Percentiles rank a stretch among this genome's conserved stretches.
phyloP scores from a whole-genome alignment of 1,140 invertebrate genomes.

The Ptiloglossa arizonensis region DNA sequence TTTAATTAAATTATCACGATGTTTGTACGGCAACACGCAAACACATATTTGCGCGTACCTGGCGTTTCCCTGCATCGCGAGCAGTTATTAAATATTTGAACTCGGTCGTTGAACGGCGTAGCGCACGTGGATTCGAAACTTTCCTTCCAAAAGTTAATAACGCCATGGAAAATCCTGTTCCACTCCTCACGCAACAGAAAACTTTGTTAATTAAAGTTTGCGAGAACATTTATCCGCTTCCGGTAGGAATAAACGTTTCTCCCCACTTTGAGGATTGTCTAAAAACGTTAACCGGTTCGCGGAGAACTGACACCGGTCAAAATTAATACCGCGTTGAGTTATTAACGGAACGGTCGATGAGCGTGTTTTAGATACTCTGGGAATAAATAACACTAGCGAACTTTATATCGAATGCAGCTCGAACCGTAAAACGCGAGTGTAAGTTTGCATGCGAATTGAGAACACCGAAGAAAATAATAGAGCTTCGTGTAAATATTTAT shows the following conservation, averaged over 20 bases:
- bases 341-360: not conserved
- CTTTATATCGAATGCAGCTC: too few species aligned
- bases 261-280: not conserved
- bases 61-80: not conserved
- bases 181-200: conserved; percentile 6
- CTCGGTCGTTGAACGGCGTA: not conserved
- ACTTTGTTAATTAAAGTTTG: conserved; percentile 47
- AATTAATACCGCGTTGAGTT: not conserved
- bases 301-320: not conserved
- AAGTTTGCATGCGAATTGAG: not conserved
- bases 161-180: conserved; percentile 3
- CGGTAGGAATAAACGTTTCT: not conserved
- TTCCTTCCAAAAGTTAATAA: conserved; percentile 19
- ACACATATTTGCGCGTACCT: not conserved
- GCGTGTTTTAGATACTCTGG: not conserved
- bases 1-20: too few species aligned
- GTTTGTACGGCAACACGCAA: not conserved
- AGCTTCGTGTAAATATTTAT: too few species aligned
- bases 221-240: conserved; percentile 1
- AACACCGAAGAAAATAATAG: too few species aligned
- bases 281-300: not conserved
- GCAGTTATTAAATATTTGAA: conserved; percentile 33
- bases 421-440: not conserved
- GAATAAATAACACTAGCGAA: not conserved
- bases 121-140: not conserved